phyloP scores from a whole-genome alignment of 2,797 vertebrate species.

The Bothrops alternatus region DNA sequence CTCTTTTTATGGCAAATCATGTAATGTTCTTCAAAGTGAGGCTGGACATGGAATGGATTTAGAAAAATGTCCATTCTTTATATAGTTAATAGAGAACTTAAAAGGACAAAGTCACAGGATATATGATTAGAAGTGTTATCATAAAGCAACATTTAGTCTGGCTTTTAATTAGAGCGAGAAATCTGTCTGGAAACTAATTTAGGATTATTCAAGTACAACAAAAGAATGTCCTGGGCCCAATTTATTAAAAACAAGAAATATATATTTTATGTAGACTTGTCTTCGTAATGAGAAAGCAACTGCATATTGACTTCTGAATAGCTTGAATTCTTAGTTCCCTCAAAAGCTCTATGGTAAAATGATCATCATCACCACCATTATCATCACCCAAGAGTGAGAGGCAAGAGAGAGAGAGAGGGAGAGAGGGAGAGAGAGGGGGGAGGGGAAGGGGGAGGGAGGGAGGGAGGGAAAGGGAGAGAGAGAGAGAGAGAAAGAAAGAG shows the following conservation, averaged over 20 bases:
- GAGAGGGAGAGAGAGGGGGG: too few relatives aligned
- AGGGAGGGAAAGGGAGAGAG: neutral
- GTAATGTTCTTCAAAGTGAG: neutral
- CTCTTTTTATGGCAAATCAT: neutral
- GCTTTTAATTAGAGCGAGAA: neutral
- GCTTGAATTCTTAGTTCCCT: neutral
- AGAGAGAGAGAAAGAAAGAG: neutral
- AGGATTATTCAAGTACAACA: neutral
- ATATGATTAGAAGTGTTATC: neutral
- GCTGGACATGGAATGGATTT: neutral
- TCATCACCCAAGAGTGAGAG: neutral
- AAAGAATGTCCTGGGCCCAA: neutral
- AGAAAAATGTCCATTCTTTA: neutral
- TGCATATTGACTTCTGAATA: neutral
- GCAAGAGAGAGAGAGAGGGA: too few relatives aligned
- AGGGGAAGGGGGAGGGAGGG: neutral
- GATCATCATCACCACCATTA: neutral
- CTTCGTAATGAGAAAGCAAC: neutral
- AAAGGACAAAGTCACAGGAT: neutral
- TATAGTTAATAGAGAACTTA: neutral
- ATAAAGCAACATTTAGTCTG: neutral
- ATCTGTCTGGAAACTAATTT: neutral
- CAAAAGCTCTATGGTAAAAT: neutral
- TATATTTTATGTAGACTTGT: neutral
- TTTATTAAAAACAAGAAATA: neutral